Base-by-base conservation (phyloP, 1,140 invertebrate genomes). In the Trichomalopsis sarcophagae region DNA sequence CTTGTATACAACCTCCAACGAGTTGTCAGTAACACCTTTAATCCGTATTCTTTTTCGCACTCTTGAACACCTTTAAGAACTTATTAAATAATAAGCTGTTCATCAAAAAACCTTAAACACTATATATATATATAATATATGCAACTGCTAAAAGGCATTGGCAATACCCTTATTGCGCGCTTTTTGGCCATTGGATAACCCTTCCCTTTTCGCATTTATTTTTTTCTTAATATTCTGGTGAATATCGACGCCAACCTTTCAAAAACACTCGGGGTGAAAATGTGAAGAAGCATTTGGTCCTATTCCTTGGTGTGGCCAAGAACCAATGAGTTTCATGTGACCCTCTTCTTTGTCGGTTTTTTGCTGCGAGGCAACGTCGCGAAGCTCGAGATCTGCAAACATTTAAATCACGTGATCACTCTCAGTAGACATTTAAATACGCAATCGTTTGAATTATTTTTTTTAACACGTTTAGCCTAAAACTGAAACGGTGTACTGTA, bases 321-420 rank as follows among this genome's bases (percentile, higher is more conserved):
- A 30, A 84, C 85, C 3, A 85, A 74, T 76, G 86, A 86, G 73
- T 90, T 89, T 93, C 93, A 93, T 91, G 92, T 89, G 68, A 92
- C 87, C 84, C 93, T 94, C 87, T 93, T 94, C 88, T 94, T 94
- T 30, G 89, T 91, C 77, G 93, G 88, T 88, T 95, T 94, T 91
- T 94, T 94, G 87, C 92, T 94, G 66, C 94, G 92, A 50, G 94
- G 94, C 76, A 95, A 88, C 23, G 94, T 95, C 69, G 94, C 94
- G 87, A 93, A 95, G 86, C 90, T 94, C 80, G 94, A 92, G 89
- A 94, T 94, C 93, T 95, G 91, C 86, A 93, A 84, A 86, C n/a
- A 86, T 85, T 74, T 33, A 87, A 73, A 84, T 75, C 74, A 55
- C 85, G 5, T 69, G 33, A 80, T 17, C 33, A 50, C 21, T 17